These are phyloP conservation scores for Pseudomyrmex pallidus DNA, from an alignment of 1,140 invertebrate genomes.

Conservation along the genomic window DNA sequence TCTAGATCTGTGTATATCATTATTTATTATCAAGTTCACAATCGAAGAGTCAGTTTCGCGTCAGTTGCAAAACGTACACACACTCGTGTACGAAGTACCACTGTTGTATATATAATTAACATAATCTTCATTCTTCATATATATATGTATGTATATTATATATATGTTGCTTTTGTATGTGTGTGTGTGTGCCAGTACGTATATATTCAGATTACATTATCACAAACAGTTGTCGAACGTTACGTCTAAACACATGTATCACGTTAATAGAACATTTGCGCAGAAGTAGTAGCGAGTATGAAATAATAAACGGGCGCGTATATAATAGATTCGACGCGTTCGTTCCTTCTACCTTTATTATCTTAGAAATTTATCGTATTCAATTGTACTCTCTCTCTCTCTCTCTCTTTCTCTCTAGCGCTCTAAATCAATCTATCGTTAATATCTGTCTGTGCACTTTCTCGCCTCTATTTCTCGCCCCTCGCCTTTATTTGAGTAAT, in stretches of 20 bases:
- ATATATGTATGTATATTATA: conserved; percentile 10
- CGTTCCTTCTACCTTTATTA: conserved; percentile 22
- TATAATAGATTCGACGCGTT: conserved; percentile 11
- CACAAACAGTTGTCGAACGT: conserved; percentile 64
- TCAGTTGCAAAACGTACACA: conserved; percentile 46
- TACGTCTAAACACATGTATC: conserved; percentile 68
- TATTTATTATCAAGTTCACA: conserved; percentile 73
- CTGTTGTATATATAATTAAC: conserved; percentile 14
- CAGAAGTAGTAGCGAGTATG: conserved; percentile 54
- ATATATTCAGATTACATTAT: conserved; percentile 59
- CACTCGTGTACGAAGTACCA: conserved; percentile 50
- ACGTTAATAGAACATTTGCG: conserved; percentile 67
- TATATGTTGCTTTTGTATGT: conserved; percentile 42
- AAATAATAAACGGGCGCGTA: conserved; percentile 66
- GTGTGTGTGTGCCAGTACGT: conserved; percentile 1
- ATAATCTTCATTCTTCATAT: too few relatives aligned
- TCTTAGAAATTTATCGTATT: conserved; percentile 22
- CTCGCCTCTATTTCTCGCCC: background rate
- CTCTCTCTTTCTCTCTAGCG: too few relatives aligned
- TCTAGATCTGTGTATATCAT: conserved; percentile 51
- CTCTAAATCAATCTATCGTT: background rate
- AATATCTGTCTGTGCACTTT: background rate
- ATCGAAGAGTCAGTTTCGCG: conserved; percentile 61
- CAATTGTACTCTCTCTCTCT: conserved; percentile 2
- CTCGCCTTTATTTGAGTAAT: conserved; percentile 24